These are phyloP conservation scores for Andrena chrysosceles DNA, from an alignment of 2,888 invertebrate species.

Conservation along the genomic window DNA sequence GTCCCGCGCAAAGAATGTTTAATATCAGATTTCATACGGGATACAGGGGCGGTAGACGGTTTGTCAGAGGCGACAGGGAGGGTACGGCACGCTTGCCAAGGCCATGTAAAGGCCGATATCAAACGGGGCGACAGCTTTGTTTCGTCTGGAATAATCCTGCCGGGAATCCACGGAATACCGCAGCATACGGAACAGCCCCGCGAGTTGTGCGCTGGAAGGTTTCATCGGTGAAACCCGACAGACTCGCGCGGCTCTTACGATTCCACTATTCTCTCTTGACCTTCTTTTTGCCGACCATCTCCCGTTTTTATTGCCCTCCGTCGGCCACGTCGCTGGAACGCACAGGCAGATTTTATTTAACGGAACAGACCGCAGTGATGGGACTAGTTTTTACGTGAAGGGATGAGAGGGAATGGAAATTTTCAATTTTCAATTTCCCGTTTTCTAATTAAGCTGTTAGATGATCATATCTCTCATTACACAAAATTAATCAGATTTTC, in stretches of 20 bases:
- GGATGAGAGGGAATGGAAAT: not conserved
- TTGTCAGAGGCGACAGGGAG: conserved; percentile 45
- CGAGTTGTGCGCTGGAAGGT: conserved; percentile 38
- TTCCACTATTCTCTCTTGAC: conserved; percentile 6
- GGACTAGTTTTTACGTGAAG: not conserved
- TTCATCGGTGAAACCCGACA: conserved; percentile 41
- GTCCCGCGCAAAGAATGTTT: conserved; percentile 77
- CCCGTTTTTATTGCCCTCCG: conserved; percentile 22
- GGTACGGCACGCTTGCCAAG: conserved; percentile 55
- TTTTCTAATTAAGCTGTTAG: too few species aligned
- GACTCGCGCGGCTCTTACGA: conserved; percentile 18
- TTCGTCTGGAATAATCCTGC: conserved; percentile 81
- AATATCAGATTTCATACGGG: conserved; percentile 81
- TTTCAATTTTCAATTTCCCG: too few species aligned
- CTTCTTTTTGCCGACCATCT: conserved; percentile 15
- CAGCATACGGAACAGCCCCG: conserved; percentile 15
- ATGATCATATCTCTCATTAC: too few species aligned
- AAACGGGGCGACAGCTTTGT: conserved; percentile 83
- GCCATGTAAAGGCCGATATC: conserved; percentile 81
- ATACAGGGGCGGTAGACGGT: conserved; percentile 46
- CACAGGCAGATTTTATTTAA: conserved; percentile 54
- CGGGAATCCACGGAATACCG: conserved; percentile 77
- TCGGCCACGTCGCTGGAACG: conserved; percentile 19
- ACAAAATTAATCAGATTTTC: too few species aligned
- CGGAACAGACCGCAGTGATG: conserved; percentile 31